Base-by-base conservation (phyloP, 2,888 invertebrate species). In the Chymomyza caudatula region DNA sequence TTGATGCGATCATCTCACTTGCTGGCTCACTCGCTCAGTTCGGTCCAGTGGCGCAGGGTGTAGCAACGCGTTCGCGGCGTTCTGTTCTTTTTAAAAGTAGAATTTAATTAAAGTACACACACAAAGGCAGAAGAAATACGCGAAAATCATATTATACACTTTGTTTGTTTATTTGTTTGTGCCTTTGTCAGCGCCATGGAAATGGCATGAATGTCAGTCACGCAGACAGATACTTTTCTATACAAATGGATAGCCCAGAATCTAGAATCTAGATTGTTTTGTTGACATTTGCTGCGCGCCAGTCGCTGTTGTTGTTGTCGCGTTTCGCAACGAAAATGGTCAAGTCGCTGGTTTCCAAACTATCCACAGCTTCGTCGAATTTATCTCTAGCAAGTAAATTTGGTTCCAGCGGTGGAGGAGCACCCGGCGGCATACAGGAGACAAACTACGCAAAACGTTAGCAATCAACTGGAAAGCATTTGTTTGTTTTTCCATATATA, bases 311-410 rank as follows among this genome's bases (percentile, higher is more conserved):
- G n/a, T n/a, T n/a, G n/a, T n/a, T n/a, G n/a, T n/a, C n/a, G 15
- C 4, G 20, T 20, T 20, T 1, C 51, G 19, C 19, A 20, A 17
- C 56, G 62, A 81, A 73, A 58, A 89, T 89, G 89, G 89, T 89
- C 73, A 89, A 89, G 68, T 89, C 87, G 61, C 77, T 89, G 65
- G 89, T 88, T 51, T 89, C 89, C 63, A 89, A 89, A 74, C 75
- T 89, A 65, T 88, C 88, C 22, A 81, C 89, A 56, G 89, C 89
- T 51, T 87, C 89, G 55, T 88, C 87, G 23, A 87, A 87, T 83
- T 69, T 87, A n/a, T 86, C 89, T 59, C 63, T 88, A 62, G 86
- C 88, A 60, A 85, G 88, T 63, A 89, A 88, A 17, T 82, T 89
- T 57, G 80, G 74, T 64, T 56, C 66, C 58, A 63, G 76, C 66